A percentile compares a stretch with the other conserved stretches of the same genome.
Evolutionary conservation across 2,797 vertebrate species (phyloP).

Genomic region (Propithecus perrieri): DNA sequence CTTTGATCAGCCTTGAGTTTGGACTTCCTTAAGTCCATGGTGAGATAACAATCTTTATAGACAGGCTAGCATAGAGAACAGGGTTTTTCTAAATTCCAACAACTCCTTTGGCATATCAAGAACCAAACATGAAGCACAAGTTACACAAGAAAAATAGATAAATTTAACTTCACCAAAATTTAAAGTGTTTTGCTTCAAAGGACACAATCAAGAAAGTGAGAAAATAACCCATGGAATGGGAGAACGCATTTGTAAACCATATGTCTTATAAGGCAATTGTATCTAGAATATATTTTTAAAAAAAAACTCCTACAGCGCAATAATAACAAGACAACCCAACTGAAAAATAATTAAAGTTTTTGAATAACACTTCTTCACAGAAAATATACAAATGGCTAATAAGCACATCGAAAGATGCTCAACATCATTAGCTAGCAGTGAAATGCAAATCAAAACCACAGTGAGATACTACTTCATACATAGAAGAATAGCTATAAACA

Average conservation of each 20-base stretch:
- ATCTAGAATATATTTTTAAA: not conserved
- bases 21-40: not conserved
- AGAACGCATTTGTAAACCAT: not conserved
- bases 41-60: constrained; percentile 13
- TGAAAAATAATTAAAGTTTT: not conserved
- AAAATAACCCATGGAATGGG: not conserved
- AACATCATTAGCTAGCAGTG: not conserved
- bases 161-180: not conserved
- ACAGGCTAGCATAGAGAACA: not conserved
- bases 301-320: not conserved
- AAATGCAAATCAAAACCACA: constrained; percentile 21
- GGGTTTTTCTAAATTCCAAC: constrained; percentile 13
- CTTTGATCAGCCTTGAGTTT: not conserved
- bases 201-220: not conserved
- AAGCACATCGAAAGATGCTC: not conserved
- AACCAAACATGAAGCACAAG: not conserved
- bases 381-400: not conserved
- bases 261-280: not conserved
- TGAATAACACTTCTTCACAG: not conserved
- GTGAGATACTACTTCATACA: not conserved
- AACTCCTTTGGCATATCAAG: not conserved
- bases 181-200: not conserved
- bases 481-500: not conserved
- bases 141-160: not conserved
- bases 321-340: constrained; percentile 19